Base-by-base conservation (phyloP, 2,113 vertebrate genomes). In the Chionis minor region DNA sequence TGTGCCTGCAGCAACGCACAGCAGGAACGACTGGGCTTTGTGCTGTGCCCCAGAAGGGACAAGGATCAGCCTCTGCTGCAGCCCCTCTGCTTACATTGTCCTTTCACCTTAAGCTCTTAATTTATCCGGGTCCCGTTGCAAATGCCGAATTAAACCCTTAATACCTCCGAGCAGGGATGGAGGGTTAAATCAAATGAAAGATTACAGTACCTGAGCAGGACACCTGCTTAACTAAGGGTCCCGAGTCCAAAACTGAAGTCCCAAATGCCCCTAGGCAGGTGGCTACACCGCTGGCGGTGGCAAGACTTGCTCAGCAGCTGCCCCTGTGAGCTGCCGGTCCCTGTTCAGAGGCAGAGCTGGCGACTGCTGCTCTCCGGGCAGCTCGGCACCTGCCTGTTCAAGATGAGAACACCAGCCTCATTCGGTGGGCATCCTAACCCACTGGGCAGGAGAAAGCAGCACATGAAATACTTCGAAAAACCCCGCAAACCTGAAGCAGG, bases 171-270 rank as follows among this genome's bases (percentile, higher is more conserved):
- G 65, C 51, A 87, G 51, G 67, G 72, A 59, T 84, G 42, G 65
- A 86, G 28, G 22, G 58, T 69, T 93, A 92, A 88, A 90, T 92
- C 75, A 92, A 52, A 93, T 61, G 78, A 77, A 92, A 94, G 78
- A 75, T 82, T 71, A 65, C 35, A 54, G 54, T 54, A 73, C 74
- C 52, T 88, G 67, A 86, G 82, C 30, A 61, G 54, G 58, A 92
- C 62, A 63, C 67, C 47, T 78, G 51, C 54, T 69, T 82, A 86
- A 80, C 26, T 81, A 73, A 69, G 62, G 74, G 66, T 82, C 32
- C 44, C 14, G 27, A 61, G 47, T 62, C 71, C 92, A 73, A 79
- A 93, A 69, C 56, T 79, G 2, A 80, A 88, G 67, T 75, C 52
- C 59, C 32, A 87, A 79, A 82, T 63, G 17, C 23, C 52, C 9